Percentiles rank a stretch among this genome's conserved stretches.
Evolutionary conservation across 2,888 invertebrate genomes (phyloP).

Genomic region (Lypha dubia): DNA sequence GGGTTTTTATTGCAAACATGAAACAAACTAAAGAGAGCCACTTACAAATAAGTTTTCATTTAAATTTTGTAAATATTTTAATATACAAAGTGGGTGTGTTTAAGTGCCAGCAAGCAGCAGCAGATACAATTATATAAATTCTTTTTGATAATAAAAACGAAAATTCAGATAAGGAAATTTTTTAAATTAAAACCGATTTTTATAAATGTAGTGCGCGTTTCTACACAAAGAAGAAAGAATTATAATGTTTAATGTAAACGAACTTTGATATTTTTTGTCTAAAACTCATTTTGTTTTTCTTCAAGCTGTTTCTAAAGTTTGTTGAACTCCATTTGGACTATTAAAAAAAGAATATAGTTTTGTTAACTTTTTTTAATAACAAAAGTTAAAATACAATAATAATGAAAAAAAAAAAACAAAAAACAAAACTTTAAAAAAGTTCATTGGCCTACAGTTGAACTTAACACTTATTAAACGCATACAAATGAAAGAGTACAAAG

Average conservation of each 20-base stretch:
- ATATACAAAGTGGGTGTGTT: conserved; percentile 39
- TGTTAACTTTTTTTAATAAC: conserved; percentile 52
- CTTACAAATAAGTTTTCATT: conserved; percentile 46
- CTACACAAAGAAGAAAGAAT: not conserved
- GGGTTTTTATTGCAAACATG: conserved; percentile 3
- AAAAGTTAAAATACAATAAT: conserved; percentile 47
- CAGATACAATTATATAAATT: not conserved
- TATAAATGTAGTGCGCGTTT: not conserved
- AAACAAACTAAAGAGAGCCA: conserved; percentile 6
- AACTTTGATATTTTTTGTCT: conserved; percentile 34
- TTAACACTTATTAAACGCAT: conserved; percentile 64
- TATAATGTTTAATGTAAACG: conserved; percentile 35
- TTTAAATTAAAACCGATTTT: not conserved
- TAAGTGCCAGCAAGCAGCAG: not conserved
- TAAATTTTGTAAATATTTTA: conserved; percentile 6
- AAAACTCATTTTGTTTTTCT: conserved; percentile 40
- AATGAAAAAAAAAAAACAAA: not conserved
- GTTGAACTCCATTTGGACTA: conserved; percentile 53
- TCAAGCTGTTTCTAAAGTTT: conserved; percentile 48
- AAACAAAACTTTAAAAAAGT: conserved; percentile 61
- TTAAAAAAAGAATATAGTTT: conserved; percentile 42
- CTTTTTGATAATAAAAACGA: not conserved
- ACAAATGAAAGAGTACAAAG: conserved; percentile 49
- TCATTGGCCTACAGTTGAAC: conserved; percentile 70
- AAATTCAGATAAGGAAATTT: not conserved